Percentiles rank a stretch among this genome's conserved stretches.
Evolutionary conservation across 1,140 invertebrate species (phyloP).

Genomic region (Dysdera silvatica): DNA sequence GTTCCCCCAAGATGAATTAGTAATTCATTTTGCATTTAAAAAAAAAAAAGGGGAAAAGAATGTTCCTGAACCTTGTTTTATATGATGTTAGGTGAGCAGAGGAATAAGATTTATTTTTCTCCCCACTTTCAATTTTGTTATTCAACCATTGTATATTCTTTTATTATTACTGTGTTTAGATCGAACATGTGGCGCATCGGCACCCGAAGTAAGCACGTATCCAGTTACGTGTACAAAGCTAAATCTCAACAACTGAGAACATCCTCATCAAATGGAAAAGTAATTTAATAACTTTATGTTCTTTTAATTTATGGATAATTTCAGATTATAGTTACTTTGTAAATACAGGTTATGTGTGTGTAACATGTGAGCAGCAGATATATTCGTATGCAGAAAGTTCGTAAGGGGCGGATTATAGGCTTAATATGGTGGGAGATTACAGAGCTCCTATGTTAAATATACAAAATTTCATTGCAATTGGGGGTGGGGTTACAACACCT

Average conservation of each 20-base stretch:
- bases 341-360: not conserved
- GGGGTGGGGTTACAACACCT: too few species aligned
- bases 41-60: too few species aligned
- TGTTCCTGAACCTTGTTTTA: too few species aligned
- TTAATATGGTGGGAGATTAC: not conserved
- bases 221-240: constrained; percentile 15
- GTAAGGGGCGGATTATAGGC: not conserved
- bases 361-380: too few species aligned
- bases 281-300: not conserved
- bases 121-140: too few species aligned
- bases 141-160: too few species aligned
- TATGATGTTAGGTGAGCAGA: too few species aligned
- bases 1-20: too few species aligned
- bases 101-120: too few species aligned
- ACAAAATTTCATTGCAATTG: too few species aligned
- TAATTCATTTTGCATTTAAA: too few species aligned
- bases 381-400: not conserved
- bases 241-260: not conserved
- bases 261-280: constrained; percentile 13
- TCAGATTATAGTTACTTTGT: not conserved
- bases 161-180: constrained; percentile 4
- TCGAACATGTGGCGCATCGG: constrained; percentile 1
- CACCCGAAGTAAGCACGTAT: not conserved
- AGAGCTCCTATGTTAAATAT: too few species aligned
- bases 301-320: not conserved